Conservation (phyloP, 2,113 vertebrate species). For the Rhea americana region DNA sequence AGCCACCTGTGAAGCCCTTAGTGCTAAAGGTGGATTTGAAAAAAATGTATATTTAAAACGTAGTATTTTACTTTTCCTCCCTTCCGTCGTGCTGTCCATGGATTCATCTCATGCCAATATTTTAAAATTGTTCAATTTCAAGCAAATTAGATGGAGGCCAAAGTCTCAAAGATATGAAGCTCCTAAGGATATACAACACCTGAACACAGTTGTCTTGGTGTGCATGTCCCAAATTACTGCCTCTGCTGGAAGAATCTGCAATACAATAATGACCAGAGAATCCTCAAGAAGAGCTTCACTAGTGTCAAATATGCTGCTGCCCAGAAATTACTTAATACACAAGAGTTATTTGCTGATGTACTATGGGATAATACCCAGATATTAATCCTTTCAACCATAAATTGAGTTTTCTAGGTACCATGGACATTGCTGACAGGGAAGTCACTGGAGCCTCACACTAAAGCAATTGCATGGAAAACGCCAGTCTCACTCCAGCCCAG, state of each 20-base stretch:
- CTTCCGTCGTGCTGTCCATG: not conserved
- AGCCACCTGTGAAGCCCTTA: not conserved
- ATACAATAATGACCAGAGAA: not conserved
- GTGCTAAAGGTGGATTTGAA: not conserved
- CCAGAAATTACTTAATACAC: not conserved
- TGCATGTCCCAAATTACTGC: not conserved
- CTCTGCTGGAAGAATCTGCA: not conserved
- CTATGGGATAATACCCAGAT: not conserved
- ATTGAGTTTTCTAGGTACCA: constrained; percentile 20
- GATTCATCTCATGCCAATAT: not conserved
- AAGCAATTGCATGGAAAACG: not conserved
- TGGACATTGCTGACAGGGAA: not conserved
- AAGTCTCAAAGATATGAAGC: not conserved
- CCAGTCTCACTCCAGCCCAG: not conserved
- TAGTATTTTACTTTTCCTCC: accelerated
- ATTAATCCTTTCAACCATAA: constrained; percentile 31
- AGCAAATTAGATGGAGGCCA: not conserved
- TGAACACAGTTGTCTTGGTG: not conserved
- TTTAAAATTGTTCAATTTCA: not conserved
- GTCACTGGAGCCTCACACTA: not conserved
- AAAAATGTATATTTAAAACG: not conserved
- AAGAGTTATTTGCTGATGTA: not conserved
- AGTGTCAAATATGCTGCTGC: not conserved
- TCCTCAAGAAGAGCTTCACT: not conserved
- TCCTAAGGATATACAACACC: not conserved